Evolutionary conservation across 1,140 invertebrate genomes (phyloP), one percentile per base, ranked within the genome.

Genomic region (Cepaea nemoralis): DNA sequence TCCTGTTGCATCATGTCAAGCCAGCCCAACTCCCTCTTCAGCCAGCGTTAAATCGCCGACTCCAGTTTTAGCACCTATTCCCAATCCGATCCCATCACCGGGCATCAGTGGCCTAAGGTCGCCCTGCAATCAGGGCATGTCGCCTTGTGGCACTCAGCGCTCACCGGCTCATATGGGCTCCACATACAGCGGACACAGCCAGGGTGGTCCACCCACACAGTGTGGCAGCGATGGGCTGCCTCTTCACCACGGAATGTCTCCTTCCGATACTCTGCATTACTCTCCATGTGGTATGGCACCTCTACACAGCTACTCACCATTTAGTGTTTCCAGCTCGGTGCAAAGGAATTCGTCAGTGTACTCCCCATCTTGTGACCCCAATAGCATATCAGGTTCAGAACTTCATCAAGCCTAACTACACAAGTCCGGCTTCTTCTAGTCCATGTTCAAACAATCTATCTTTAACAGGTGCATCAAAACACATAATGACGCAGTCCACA

Each of bases 21-120:
- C 80, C 76, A 55, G 77, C 82, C n/a, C 83, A n/a, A 80, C 66
- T 66, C 77, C 77, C 35, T 78, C 76, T 50, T 70, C 77, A 14
- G 70, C 77, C 14, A 71, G 77, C n/a, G 77, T 80, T 6, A 80
- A 80, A 66, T 80, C 77, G 24, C 77, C 77, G 8, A 71, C 42
- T 19, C 63, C 63, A n/a, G 76, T 67, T 31, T 27, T 78, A n/a
- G 76, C 76, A 42, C 76, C 76, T 12, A 78, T 78, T 27, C 77
- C 63, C 12, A 80, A 80, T 42, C 77, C 77, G 14, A 80, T 71
- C 24, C 77, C 77, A 1, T 80, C 77, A 35, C 77, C 77, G 24
- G 77, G 77, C 50, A 69, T 71, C 39, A 71, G 77, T 40, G 67
- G 63, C 12, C 31, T 80, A 12, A 80, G 77, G 37, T 80, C 77